A percentile compares a stretch with the other conserved stretches of the same genome.
These are phyloP conservation scores for Beroe forskalii DNA, from an alignment of 37 sponge, comb jelly and placozoan species.

Conservation along the genomic window DNA sequence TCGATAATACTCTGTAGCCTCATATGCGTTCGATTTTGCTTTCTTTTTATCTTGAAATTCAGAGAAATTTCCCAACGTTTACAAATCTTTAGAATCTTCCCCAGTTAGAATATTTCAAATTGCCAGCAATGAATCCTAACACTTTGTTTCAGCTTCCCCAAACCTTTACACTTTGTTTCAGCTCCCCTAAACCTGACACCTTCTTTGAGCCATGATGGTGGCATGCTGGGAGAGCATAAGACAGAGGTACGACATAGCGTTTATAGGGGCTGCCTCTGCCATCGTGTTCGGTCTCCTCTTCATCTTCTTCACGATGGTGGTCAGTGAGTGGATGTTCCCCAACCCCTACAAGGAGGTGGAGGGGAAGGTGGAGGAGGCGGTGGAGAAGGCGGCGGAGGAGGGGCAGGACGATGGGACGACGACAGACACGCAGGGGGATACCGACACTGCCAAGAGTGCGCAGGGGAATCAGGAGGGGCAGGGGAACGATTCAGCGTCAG, in stretches of 20 bases:
- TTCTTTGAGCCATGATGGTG: neutral
- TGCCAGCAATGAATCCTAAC: neutral
- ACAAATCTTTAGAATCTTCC: neutral
- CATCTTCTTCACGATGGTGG: slow-evolving; percentile 22
- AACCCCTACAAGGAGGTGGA: too few relatives aligned
- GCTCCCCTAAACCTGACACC: too few relatives aligned
- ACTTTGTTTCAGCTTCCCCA: neutral
- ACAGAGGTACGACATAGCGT: slow-evolving; percentile 7
- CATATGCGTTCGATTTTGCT: too few relatives aligned
- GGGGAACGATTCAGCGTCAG: neutral
- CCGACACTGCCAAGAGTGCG: too few relatives aligned
- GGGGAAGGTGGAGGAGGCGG: neutral
- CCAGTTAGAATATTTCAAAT: neutral
- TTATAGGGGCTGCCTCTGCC: neutral
- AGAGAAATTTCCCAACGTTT: too few relatives aligned
- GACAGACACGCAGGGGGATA: neutral
- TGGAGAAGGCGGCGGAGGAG: neutral
- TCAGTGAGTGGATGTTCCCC: slow-evolving; percentile 18
- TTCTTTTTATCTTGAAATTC: too few relatives aligned
- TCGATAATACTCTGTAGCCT: too few relatives aligned
- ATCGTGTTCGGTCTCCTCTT: slow-evolving; percentile 25
- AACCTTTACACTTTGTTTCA: too few relatives aligned
- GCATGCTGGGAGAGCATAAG: neutral
- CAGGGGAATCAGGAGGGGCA: neutral
- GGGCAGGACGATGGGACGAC: neutral